Evolutionary conservation across 2,888 invertebrate species (phyloP).

Genomic region (Orchesellides sinensis): DNA sequence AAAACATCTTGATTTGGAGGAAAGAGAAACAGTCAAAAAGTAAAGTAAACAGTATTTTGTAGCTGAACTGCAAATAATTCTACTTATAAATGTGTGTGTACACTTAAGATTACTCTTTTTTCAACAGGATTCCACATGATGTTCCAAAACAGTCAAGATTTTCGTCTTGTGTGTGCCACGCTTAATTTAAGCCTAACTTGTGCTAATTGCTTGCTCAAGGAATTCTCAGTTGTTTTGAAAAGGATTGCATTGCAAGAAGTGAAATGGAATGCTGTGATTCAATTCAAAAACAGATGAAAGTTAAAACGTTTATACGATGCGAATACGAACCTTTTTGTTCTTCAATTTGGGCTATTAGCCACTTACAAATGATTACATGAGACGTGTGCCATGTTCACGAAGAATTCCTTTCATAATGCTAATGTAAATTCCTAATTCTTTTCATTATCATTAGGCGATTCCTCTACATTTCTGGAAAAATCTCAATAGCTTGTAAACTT

Average conservation of each 20-base stretch:
- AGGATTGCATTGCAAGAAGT: too few species aligned
- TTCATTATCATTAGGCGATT: neutral
- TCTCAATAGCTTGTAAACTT: neutral
- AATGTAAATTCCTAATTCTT: constrained; percentile 7
- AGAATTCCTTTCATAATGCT: neutral
- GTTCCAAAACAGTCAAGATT: neutral
- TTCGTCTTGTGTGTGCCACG: constrained; percentile 20
- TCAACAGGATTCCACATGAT: too few species aligned
- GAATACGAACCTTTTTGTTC: too few species aligned
- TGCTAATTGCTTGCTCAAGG: constrained; percentile 45
- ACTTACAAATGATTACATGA: neutral
- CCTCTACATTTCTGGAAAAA: neutral
- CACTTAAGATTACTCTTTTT: constrained; percentile 1
- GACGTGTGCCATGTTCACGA: neutral
- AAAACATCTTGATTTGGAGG: neutral
- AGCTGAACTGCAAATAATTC: too few species aligned
- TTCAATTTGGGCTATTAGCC: neutral
- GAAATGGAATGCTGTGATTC: constrained; percentile 31
- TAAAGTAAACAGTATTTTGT: too few species aligned
- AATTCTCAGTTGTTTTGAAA: constrained; percentile 48
- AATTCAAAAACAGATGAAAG: neutral
- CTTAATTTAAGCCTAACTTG: constrained; percentile 54
- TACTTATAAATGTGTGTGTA: too few species aligned
- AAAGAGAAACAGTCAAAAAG: neutral
- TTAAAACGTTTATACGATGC: neutral